A percentile compares a stretch with the other conserved stretches of the same genome.
Evolutionary conservation across 2,113 vertebrate genomes (phyloP).

Genomic region (Cyprichromis sp.): DNA sequence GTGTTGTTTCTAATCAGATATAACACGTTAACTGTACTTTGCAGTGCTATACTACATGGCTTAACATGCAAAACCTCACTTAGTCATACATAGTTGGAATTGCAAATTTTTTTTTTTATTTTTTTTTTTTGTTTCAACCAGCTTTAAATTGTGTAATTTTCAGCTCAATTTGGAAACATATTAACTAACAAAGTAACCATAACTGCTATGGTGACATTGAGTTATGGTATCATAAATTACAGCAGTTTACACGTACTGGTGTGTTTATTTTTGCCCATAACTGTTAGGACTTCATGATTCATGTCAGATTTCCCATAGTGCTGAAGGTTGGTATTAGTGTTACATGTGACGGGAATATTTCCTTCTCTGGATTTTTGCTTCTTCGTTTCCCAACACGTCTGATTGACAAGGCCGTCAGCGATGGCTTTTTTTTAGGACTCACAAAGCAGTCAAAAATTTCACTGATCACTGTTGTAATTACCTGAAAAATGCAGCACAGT

Average conservation of each 20-base stretch:
- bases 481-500: not conserved
- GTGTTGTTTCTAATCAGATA: not conserved
- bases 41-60: not conserved
- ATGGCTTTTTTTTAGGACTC: not conserved
- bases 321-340: not conserved
- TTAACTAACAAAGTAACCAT: not conserved
- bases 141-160: not conserved
- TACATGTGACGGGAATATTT: not conserved
- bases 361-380: not conserved
- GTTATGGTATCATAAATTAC: not conserved
- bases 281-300: not conserved
- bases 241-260: not conserved
- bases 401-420: fast-evolving
- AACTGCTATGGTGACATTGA: not conserved
- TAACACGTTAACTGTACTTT: fast-evolving
- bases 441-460: not conserved
- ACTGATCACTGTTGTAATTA: not conserved
- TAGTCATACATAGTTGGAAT: not conserved
- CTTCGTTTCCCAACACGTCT: not conserved
- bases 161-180: not conserved
- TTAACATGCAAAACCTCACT: not conserved
- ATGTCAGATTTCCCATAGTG: not conserved
- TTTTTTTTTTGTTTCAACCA: not conserved
- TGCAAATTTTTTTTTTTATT: not conserved
- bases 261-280: not conserved